Base-by-base conservation (phyloP, 2,113 vertebrate species). In the Stictonetta naevosa region DNA sequence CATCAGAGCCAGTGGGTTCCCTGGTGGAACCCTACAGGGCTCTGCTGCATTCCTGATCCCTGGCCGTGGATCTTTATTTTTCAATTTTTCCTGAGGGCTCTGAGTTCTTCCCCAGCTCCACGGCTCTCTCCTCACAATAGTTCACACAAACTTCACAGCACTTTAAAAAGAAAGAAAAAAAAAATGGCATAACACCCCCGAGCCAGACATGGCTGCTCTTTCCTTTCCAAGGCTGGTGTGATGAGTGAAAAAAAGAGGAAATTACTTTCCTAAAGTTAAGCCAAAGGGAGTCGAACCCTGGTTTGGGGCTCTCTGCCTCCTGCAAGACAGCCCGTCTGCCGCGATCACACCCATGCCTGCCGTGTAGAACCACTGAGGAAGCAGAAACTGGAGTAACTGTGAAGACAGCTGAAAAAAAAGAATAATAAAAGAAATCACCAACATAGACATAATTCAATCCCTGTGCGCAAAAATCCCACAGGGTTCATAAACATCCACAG, bases 401-500 rank as follows among this genome's bases (percentile, higher is more conserved):
- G 44, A 22, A 40, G 7, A 8, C 2, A 34, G 34, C 1, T 10
- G 40, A 56, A 44, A 85, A 55, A 48, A 25, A 48, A 46, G 18
- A 44, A 44, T 19, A 18, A 46, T 21, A 21, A 48, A 48, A 22
- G 46, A 48, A 67, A 21, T n/a, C 80, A 25, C 44, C 62, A 19
- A 38, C 34, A n/a, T 18, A 55, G 88, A 11, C 44, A 62, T 25
- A 22, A 6, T 9, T 60, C 38, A 4, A 28, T 68, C 20, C n/a
- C 8, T 2, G 19, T 0, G n/a, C 4, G 53, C 52, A 16, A 18
- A 64, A 53, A 8, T 25, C 52, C 79, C 11, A 3, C n/a, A 10
- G 75, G 55, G 9, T 59, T n/a, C 22, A 48, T 21, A 59, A 77
- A n/a, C 28, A 42, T n/a, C n/a, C 50, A 10, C 20, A 15, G 42